phyloP scores from a whole-genome alignment of 2,797 vertebrate genomes.

The Sebastes cheni region DNA sequence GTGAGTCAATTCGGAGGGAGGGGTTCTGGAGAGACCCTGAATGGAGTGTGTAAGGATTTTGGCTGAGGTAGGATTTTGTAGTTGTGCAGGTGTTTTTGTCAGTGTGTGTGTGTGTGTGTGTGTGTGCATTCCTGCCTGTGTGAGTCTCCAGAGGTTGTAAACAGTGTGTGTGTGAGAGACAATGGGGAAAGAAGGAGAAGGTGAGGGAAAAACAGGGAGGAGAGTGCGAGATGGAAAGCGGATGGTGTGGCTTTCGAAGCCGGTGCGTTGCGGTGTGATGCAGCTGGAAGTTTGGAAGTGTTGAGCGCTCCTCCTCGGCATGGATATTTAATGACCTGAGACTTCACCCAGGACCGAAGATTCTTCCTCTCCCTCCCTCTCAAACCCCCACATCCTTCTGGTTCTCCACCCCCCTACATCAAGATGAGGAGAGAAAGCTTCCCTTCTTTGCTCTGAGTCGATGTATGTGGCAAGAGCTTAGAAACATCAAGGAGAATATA shows the following conservation, averaged over 20 bases:
- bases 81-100: conserved; percentile 4
- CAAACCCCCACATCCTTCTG: conserved; percentile 55
- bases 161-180: conserved; percentile 5
- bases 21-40: conserved; percentile 12
- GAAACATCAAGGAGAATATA: conserved; percentile 68
- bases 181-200: conserved; percentile 10
- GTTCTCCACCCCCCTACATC: conserved; percentile 64
- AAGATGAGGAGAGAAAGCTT: conserved; percentile 46
- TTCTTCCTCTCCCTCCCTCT: conserved; percentile 21
- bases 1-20: conserved; percentile 34
- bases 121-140: not conserved
- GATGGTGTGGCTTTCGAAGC: conserved; percentile 40
- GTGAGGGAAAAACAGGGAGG: conserved; percentile 48
- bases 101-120: conserved; percentile 1
- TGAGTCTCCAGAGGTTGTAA: conserved; percentile 55
- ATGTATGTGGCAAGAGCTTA: conserved; percentile 48
- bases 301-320: conserved; percentile 69
- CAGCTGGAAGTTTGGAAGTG: conserved; percentile 69
- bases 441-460: conserved; percentile 59
- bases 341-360: conserved; percentile 63
- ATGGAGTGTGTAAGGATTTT: conserved; percentile 31
- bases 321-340: conserved; percentile 84
- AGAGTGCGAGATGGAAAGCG: conserved; percentile 20
- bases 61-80: conserved; percentile 45
- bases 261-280: conserved; percentile 29